Evolutionary conservation across 2,797 vertebrate genomes (phyloP), one percentile per base, ranked within the genome.

Genomic region (Fringilla coelebs): DNA sequence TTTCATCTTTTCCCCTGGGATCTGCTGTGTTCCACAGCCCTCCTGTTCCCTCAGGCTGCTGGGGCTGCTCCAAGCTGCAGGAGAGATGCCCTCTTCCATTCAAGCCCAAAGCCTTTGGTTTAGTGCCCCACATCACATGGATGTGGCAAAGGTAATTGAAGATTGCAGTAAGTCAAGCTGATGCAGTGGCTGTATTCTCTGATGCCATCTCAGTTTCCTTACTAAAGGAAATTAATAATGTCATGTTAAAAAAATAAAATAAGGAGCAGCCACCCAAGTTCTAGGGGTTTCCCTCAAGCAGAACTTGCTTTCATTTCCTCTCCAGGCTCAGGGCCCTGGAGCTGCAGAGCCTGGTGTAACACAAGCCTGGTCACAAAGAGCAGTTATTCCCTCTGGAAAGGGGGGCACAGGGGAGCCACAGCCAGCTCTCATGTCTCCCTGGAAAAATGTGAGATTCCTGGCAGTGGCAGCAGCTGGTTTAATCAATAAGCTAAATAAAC

Each of bases 401-500:
- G 2, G 17, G 36, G 29, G 32, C 1, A 6, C 77, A 40, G 63
- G 49, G 46, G 21, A 82, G 25, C 3, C 29, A 62, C 45, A 2
- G 38, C 49, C 77, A 66, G 36, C 49, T 94, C 76, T 70, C 74
- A 83, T 52, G 45, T 66, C 77, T 85, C 78, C 61, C 68, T 93
- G 89, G 60, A 93, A 84, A 86, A 88, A 80, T 9, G 31, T 67
- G 91, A 90, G 62, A 81, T 43, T 96, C 63, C 57, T 77, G 65
- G 71, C 91, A 82, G 92, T 46, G 48, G 70, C 83, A 94, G 90
- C 77, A 93, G 58, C 92, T 93, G 71, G 46, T 91, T 93, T 83
- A 91, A 92, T 93, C 95, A 91, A 88, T 72, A 92, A 91, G 29
- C 74, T 95, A 86, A 94, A 96, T 81, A 93, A 97, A 94, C 90